phyloP scores from a whole-genome alignment of 2,888 invertebrate genomes.

The Parnassius apollo region DNA sequence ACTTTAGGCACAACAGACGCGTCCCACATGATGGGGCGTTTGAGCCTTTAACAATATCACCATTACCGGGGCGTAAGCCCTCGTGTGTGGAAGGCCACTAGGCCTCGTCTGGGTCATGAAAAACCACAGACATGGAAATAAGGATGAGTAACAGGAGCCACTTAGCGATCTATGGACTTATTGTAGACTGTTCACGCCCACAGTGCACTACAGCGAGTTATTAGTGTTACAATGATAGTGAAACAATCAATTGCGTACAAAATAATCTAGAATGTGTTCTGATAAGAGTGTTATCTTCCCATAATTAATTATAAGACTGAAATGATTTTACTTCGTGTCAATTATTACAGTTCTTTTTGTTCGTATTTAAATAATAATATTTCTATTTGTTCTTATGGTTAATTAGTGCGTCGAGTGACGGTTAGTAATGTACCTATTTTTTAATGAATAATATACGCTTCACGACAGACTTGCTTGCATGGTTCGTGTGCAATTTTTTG shows the following conservation, averaged over 20 bases:
- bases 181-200: slow-evolving; percentile 41
- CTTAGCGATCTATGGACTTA: slow-evolving; percentile 45
- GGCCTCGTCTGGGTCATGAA: slow-evolving; percentile 63
- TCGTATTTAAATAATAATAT: slow-evolving; percentile 18
- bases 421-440: slow-evolving; percentile 6
- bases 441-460: background rate
- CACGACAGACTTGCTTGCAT: slow-evolving; percentile 4
- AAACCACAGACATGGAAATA: slow-evolving; percentile 51
- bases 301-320: slow-evolving; percentile 57
- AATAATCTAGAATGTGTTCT: slow-evolving; percentile 39
- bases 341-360: slow-evolving; percentile 30
- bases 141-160: slow-evolving; percentile 39
- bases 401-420: slow-evolving; percentile 23
- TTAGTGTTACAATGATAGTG: slow-evolving; percentile 37
- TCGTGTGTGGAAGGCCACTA: slow-evolving; percentile 36
- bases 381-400: slow-evolving; percentile 44
- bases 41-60: slow-evolving; percentile 49
- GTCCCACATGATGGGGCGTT: slow-evolving; percentile 44
- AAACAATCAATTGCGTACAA: slow-evolving; percentile 55
- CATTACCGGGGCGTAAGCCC: slow-evolving; percentile 50
- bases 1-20: slow-evolving; percentile 53
- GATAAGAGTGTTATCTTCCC: slow-evolving; percentile 39
- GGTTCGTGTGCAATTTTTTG: slow-evolving; percentile 4
- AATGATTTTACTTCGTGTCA: slow-evolving; percentile 39
- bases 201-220: slow-evolving; percentile 16